These are phyloP conservation scores for Colossoma macropomum DNA, from an alignment of 2,113 vertebrate genomes.

Conservation along the genomic window DNA sequence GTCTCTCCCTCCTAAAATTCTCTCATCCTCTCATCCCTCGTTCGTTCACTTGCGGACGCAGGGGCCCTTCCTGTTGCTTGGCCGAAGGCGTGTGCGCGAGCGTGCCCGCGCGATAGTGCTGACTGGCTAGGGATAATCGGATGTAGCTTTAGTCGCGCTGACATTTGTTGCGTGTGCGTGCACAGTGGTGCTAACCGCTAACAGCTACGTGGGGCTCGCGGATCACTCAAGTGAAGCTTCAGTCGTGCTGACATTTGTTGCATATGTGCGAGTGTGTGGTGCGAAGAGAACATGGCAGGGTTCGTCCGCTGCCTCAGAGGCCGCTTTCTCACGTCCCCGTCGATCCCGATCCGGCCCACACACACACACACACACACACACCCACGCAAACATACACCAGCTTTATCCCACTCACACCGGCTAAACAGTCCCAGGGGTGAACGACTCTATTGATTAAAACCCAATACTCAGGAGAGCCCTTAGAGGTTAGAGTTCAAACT, in stretches of 20 bases:
- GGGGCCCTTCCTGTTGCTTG: conserved; percentile 32
- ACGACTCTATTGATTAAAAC: conserved; percentile 39
- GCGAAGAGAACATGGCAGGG: conserved; percentile 27
- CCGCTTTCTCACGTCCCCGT: conserved; percentile 27
- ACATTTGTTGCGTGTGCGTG: conserved; percentile 28
- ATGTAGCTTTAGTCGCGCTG: conserved; percentile 1
- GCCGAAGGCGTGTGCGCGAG: background rate
- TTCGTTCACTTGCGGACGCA: background rate
- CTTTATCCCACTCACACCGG: conserved; percentile 36
- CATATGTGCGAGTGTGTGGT: background rate
- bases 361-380: conserved; percentile 34
- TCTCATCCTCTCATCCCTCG: background rate
- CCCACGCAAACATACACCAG: conserved; percentile 21
- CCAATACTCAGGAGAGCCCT: conserved; percentile 30
- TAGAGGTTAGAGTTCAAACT: conserved; percentile 48
- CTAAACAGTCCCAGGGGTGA: conserved; percentile 18
- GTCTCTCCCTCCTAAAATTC: background rate
- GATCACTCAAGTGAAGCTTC: conserved; percentile 20
- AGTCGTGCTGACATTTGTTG: conserved; percentile 42
- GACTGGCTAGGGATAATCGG: background rate
- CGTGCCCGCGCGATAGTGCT: background rate
- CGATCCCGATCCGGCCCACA: conserved; percentile 9
- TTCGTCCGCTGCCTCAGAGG: conserved; percentile 22
- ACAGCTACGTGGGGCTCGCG: conserved; percentile 8
- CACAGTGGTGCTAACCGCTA: conserved; percentile 4